Percentiles rank a stretch among this genome's conserved stretches.
These are phyloP conservation scores for Agapostemon virescens DNA, from an alignment of 2,888 invertebrate species.

Conservation along the genomic window DNA sequence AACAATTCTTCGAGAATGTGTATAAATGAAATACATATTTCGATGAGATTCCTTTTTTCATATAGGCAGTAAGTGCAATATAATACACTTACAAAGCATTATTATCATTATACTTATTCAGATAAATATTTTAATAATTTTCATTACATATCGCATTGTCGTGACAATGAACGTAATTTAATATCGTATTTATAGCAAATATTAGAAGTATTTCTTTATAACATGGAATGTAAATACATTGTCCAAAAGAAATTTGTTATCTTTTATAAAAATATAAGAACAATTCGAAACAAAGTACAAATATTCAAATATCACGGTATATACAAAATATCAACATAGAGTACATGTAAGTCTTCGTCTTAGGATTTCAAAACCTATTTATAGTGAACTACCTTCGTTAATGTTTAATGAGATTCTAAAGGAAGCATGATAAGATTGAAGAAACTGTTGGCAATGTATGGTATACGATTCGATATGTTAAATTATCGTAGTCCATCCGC, in stretches of 20 bases:
- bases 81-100: conserved; percentile 22
- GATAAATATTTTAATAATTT: conserved; percentile 7
- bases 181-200: conserved; percentile 20
- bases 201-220: conserved; percentile 16
- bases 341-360: conserved; percentile 19
- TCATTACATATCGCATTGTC: background rate
- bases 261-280: conserved; percentile 27
- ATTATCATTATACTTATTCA: conserved; percentile 12
- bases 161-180: conserved; percentile 11
- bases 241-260: conserved; percentile 14
- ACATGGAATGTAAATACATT: conserved; percentile 18
- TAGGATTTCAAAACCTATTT: conserved; percentile 27
- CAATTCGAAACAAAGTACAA: conserved; percentile 30
- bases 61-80: conserved; percentile 49
- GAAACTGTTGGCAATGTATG: conserved; percentile 26
- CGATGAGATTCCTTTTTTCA: conserved; percentile 54
- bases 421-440: conserved; percentile 36
- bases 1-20: conserved; percentile 46
- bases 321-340: conserved; percentile 21
- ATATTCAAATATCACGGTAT: conserved; percentile 14
- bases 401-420: conserved; percentile 25
- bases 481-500: background rate
- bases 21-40: conserved; percentile 42
- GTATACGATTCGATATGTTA: conserved; percentile 28
- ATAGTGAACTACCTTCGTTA: conserved; percentile 14